phyloP scores from a whole-genome alignment of 2,797 vertebrate species.

The Champsocephalus esox region DNA sequence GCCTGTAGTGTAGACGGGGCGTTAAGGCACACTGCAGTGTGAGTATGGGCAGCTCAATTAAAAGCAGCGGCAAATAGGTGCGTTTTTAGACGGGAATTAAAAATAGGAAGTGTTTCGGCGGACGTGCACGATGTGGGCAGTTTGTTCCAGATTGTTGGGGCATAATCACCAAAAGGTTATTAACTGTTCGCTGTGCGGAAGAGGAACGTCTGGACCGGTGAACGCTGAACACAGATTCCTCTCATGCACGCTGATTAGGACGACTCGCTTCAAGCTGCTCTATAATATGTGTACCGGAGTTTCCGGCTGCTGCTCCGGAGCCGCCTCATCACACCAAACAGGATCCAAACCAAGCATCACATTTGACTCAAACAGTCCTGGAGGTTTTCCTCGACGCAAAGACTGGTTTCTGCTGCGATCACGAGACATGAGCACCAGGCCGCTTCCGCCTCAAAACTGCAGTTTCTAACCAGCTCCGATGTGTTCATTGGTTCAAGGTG shows the following conservation, averaged over 20 bases:
- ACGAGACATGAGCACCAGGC: not conserved
- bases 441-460: not conserved
- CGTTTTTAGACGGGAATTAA: no score
- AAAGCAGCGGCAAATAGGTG: no score
- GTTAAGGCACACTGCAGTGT: no score
- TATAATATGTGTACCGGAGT: conserved; percentile 24
- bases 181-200: no score
- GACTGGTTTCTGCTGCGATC: not conserved
- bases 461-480: no score
- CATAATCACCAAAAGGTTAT: no score
- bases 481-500: not conserved
- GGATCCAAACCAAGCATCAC: conserved; percentile 17
- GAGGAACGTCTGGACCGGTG: not conserved
- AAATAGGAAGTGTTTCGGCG: no score
- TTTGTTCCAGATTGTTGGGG: no score
- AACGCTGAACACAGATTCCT: conserved; percentile 2
- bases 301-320: conserved; percentile 12
- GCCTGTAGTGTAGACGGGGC: no score
- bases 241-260: conserved; percentile 37
- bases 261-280: conserved; percentile 8
- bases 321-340: conserved; percentile 19
- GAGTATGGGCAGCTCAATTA: no score
- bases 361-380: conserved; percentile 2
- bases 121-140: no score
- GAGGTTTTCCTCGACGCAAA: not conserved